Evolutionary conservation across 53 echinoderm and acorn worm species (phyloP).

Genomic region (Crossaster papposus): DNA sequence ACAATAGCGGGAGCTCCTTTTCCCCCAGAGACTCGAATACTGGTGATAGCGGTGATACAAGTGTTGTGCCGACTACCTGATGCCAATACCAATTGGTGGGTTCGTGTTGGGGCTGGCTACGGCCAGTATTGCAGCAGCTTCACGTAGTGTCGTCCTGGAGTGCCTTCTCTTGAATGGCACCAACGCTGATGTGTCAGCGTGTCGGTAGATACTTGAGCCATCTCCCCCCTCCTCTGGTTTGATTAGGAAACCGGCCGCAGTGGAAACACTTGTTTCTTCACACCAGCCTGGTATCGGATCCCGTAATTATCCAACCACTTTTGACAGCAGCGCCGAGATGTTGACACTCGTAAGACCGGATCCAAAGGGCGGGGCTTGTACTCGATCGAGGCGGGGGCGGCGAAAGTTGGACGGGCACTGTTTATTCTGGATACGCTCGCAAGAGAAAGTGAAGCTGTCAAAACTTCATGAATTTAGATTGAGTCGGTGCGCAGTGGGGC

Average conservation of each 20-base stretch:
- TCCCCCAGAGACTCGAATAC: conserved; percentile 22
- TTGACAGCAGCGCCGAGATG: neutral
- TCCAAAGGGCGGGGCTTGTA: neutral
- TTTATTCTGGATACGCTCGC: neutral
- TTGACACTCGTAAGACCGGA: conserved; percentile 3
- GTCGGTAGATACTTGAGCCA: conserved; percentile 29
- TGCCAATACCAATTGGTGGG: conserved; percentile 46
- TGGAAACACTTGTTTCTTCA: conserved; percentile 53
- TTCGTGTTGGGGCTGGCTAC: conserved; percentile 19
- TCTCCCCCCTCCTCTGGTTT: no score
- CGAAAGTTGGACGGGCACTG: neutral
- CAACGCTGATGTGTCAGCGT: conserved; percentile 26
- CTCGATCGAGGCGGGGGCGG: neutral
- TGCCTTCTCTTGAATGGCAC: conserved; percentile 18
- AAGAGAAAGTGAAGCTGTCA: conserved; percentile 62
- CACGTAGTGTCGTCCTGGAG: conserved; percentile 39
- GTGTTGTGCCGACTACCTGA: conserved; percentile 53
- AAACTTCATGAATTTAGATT: conserved; percentile 85
- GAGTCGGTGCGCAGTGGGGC: conserved; percentile 54
- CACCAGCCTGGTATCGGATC: conserved; percentile 29
- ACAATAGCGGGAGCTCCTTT: conserved; percentile 27
- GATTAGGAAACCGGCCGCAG: conserved; percentile 22
- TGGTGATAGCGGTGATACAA: conserved; percentile 52
- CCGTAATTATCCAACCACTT: neutral
- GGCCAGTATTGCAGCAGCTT: conserved; percentile 32